Percentiles rank a stretch among this genome's conserved stretches.
phyloP scores from a whole-genome alignment of 2,113 vertebrate species.

The Cryptotis parvus region DNA sequence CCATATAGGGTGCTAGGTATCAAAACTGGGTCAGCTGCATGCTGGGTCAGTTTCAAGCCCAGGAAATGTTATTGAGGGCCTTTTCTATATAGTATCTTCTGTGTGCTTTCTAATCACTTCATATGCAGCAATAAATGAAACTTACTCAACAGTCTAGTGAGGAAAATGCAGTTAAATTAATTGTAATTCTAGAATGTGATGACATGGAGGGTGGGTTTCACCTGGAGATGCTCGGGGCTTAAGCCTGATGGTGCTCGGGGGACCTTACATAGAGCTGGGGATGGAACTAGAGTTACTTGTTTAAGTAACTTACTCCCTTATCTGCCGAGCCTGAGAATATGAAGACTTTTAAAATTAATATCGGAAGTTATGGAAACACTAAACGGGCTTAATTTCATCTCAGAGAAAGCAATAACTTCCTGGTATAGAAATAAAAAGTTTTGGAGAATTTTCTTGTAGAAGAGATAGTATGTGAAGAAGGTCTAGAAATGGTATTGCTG shows the following conservation, averaged over 20 bases:
- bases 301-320: no score
- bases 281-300: no score
- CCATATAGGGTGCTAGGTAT: no score
- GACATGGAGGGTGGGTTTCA: no score
- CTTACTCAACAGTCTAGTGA: not conserved
- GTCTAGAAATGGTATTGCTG: not conserved
- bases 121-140: constrained; percentile 23
- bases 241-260: no score
- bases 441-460: not conserved
- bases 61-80: not conserved
- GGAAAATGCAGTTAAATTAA: not conserved
- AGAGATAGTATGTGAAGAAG: not conserved
- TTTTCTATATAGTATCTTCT: not conserved
- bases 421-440: not conserved
- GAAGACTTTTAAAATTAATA: not conserved
- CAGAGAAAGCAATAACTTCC: constrained; percentile 14
- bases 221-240: no score
- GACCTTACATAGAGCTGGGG: no score
- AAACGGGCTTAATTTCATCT: constrained; percentile 17
- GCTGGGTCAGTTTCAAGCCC: no score
- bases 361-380: not conserved
- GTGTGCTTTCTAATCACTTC: not conserved
- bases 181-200: not conserved
- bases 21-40: no score
- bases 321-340: no score